Percentiles rank a stretch among this genome's conserved stretches.
These are phyloP conservation scores for Scrobipalpa atriplicella DNA, from an alignment of 2,888 invertebrate genomes.

Conservation along the genomic window DNA sequence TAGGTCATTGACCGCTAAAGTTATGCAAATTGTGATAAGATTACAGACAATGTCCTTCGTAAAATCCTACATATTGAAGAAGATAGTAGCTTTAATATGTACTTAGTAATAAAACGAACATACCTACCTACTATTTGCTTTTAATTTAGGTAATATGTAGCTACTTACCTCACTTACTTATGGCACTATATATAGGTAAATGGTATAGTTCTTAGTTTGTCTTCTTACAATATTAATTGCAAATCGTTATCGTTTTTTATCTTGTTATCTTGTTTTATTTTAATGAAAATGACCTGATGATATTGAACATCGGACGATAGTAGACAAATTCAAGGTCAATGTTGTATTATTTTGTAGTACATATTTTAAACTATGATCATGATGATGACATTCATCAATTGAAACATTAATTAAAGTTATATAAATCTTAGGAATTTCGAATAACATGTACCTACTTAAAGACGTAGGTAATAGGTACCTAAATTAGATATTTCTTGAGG, in stretches of 20 bases:
- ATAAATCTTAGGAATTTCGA: too few relatives aligned
- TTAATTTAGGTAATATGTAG: not conserved
- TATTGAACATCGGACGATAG: slow-evolving; percentile 2
- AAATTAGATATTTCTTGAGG: too few relatives aligned
- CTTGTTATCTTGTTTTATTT: not conserved
- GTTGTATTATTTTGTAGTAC: not conserved
- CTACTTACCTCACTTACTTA: not conserved
- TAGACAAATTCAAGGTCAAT: not conserved
- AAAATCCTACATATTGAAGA: not conserved
- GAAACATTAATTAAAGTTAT: too few relatives aligned
- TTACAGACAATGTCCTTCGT: not conserved
- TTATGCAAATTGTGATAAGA: slow-evolving; percentile 10
- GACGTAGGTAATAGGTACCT: too few relatives aligned
- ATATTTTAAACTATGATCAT: not conserved
- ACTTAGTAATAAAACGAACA: too few relatives aligned
- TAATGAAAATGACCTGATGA: not conserved
- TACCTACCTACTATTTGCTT: not conserved
- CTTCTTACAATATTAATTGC: not conserved
- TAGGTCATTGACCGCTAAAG: slow-evolving; percentile 5
- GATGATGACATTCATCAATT: not conserved
- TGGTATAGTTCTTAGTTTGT: too few relatives aligned
- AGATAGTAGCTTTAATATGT: too few relatives aligned
- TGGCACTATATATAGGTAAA: too few relatives aligned
- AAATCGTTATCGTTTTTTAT: not conserved
- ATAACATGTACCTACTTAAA: too few relatives aligned